Evolutionary conservation across 2,888 invertebrate species (phyloP).

Genomic region (Athripsodes cinereus): DNA sequence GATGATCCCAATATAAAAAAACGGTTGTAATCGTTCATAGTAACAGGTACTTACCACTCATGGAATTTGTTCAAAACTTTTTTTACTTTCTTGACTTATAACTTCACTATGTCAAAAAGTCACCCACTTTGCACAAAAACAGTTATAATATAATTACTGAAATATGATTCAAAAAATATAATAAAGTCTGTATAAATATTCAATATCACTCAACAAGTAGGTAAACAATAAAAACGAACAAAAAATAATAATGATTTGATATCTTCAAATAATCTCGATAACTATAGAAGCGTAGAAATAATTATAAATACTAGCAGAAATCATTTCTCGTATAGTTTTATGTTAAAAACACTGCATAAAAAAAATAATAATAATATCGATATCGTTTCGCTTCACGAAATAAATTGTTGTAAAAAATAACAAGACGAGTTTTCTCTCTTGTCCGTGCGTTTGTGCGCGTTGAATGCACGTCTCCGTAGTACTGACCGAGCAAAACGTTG

Average conservation of each 20-base stretch:
- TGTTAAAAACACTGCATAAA: neutral
- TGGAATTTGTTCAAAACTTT: too few relatives aligned
- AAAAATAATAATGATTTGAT: neutral
- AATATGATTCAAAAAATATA: neutral
- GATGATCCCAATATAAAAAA: too few relatives aligned
- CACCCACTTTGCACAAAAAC: neutral
- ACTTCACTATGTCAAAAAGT: neutral
- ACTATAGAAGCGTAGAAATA: neutral
- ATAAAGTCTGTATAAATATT: neutral
- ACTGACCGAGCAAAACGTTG: neutral
- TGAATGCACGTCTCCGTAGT: neutral
- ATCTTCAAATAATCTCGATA: neutral
- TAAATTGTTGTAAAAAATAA: neutral
- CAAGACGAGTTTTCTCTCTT: neutral
- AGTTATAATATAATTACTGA: neutral
- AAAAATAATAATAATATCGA: neutral
- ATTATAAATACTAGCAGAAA: neutral
- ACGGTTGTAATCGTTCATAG: too few relatives aligned
- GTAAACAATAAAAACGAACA: neutral
- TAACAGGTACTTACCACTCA: too few relatives aligned
- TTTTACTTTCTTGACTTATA: too few relatives aligned
- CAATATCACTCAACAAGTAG: neutral
- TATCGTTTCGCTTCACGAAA: neutral
- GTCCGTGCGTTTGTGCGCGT: neutral
- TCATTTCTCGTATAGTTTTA: neutral